Conservation (phyloP, 2,113 vertebrate genomes). For the Casuarius casuarius region DNA sequence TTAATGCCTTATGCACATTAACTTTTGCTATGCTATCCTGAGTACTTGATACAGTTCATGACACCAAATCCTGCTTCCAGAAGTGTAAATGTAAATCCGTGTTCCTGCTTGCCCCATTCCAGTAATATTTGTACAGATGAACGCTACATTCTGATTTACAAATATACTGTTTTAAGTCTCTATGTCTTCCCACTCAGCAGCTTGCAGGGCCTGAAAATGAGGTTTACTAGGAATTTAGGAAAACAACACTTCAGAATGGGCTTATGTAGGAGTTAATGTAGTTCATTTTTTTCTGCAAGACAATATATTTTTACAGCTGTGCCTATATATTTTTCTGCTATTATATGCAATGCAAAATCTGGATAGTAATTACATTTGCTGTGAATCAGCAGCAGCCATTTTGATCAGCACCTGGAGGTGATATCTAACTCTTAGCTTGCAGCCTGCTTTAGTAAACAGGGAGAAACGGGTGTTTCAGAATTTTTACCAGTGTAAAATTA, state of each 20-base stretch:
- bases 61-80: constrained; percentile 12
- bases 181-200: not conserved
- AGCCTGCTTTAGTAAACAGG: rapidly evolving
- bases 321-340: not conserved
- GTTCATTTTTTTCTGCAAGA: not conserved
- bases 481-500: not conserved
- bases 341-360: not conserved
- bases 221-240: not conserved
- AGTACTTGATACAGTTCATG: not conserved
- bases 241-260: not conserved
- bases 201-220: not conserved
- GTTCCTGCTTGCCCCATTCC: not conserved
- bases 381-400: not conserved
- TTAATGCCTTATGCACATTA: not conserved
- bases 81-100: not conserved
- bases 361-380: not conserved
- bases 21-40: not conserved
- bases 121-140: not conserved
- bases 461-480: not conserved
- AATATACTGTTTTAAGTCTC: not conserved
- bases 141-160: not conserved
- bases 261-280: not conserved
- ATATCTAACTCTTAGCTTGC: not conserved
- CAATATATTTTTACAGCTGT: not conserved
- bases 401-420: not conserved